These are phyloP conservation scores for Euura saliciscinereae DNA, from an alignment of 1,140 invertebrate species.

Conservation along the genomic window DNA sequence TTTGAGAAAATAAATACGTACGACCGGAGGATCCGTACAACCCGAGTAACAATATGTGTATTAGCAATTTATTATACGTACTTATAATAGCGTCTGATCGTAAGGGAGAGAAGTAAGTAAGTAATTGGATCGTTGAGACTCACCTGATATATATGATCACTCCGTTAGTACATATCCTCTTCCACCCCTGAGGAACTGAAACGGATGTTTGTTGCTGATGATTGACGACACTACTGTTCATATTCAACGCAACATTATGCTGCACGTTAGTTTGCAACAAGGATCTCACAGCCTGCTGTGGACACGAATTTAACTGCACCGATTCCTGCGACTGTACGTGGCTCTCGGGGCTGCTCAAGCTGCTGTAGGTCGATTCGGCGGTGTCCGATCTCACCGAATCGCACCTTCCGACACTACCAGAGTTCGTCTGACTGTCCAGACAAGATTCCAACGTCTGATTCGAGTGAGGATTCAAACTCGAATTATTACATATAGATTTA, in stretches of 20 bases:
- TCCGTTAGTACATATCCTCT: slow-evolving; percentile 61
- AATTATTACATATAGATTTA: slow-evolving; percentile 16
- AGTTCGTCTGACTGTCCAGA: slow-evolving; percentile 8
- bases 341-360: slow-evolving; percentile 54
- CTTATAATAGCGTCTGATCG: no score
- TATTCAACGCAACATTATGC: slow-evolving; percentile 41
- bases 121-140: neutral
- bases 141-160: slow-evolving; percentile 67
- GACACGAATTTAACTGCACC: slow-evolving; percentile 39
- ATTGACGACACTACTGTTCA: slow-evolving; percentile 38
- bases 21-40: no score
- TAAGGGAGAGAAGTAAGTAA: no score
- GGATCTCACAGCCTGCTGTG: slow-evolving; percentile 51
- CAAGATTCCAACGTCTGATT: slow-evolving; percentile 7
- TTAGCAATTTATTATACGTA: no score
- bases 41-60: no score
- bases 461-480: slow-evolving; percentile 13
- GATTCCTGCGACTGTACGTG: slow-evolving; percentile 41
- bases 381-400: slow-evolving; percentile 56
- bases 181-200: slow-evolving; percentile 64
- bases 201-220: slow-evolving; percentile 37
- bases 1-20: no score
- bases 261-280: slow-evolving; percentile 20
- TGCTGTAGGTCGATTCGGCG: slow-evolving; percentile 56
- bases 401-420: slow-evolving; percentile 32